Percentiles rank a stretch among this genome's conserved stretches.
Evolutionary conservation across 2,888 invertebrate species (phyloP).

Genomic region (Marronus borbonicus): DNA sequence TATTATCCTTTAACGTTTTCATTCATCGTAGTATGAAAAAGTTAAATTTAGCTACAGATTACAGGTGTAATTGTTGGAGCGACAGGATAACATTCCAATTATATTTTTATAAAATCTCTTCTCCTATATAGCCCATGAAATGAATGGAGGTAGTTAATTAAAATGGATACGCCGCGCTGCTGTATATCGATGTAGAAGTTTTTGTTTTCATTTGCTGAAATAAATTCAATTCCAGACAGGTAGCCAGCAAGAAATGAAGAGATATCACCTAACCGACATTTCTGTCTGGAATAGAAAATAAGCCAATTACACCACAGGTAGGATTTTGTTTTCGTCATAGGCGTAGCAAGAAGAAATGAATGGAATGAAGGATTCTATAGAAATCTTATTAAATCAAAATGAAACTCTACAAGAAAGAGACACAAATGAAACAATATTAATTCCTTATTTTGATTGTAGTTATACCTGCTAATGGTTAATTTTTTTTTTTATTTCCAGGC

Average conservation of each 20-base stretch:
- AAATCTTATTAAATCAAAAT: no score
- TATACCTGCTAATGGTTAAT: no score
- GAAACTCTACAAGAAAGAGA: background rate
- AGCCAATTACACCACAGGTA: slow-evolving; percentile 29
- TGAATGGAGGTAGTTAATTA: slow-evolving; percentile 14
- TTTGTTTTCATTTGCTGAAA: slow-evolving; percentile 46
- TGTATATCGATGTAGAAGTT: slow-evolving; percentile 1
- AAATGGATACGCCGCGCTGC: slow-evolving; percentile 6
- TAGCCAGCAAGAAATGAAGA: slow-evolving; percentile 46
- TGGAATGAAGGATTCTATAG: background rate
- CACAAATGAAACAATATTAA: background rate
- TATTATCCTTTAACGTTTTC: background rate
- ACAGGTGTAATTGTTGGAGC: background rate
- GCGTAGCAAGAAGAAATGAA: slow-evolving; percentile 12
- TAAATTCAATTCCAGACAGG: slow-evolving; percentile 21
- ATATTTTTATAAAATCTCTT: slow-evolving; percentile 14
- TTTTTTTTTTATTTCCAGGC: no score
- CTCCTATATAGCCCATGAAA: background rate
- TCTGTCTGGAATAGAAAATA: slow-evolving; percentile 44
- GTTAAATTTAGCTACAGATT: no score
- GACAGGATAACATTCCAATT: background rate
- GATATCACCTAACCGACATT: slow-evolving; percentile 33
- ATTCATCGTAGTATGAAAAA: background rate
- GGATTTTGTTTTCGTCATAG: slow-evolving; percentile 17
- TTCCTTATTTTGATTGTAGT: no score